phyloP scores from a whole-genome alignment of 1,140 invertebrate species.

The Saxidomus purpurata region DNA sequence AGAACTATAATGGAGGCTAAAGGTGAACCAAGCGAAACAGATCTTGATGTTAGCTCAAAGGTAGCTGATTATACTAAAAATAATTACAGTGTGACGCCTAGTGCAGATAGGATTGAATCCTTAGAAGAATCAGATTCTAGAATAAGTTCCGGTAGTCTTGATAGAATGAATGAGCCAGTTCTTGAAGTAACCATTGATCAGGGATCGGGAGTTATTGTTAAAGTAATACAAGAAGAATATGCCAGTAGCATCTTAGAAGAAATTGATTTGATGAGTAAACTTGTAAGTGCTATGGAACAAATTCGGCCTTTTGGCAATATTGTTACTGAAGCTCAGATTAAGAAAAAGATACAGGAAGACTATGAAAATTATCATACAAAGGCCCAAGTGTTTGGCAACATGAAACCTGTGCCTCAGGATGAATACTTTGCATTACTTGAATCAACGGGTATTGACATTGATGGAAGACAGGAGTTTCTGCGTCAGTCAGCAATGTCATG shows the following conservation, averaged over 20 bases:
- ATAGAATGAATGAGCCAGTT: background rate
- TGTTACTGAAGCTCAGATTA: constrained; percentile 57
- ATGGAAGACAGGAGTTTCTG: constrained; percentile 62
- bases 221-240: constrained; percentile 30
- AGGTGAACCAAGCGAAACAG: constrained; percentile 11
- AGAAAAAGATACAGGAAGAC: constrained; percentile 46
- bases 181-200: constrained; percentile 45
- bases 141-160: background rate
- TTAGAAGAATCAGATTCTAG: background rate
- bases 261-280: constrained; percentile 34
- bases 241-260: constrained; percentile 1
- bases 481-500: constrained; percentile 62
- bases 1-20: constrained; percentile 65
- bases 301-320: constrained; percentile 60
- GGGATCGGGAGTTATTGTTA: constrained; percentile 20
- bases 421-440: constrained; percentile 61
- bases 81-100: background rate
- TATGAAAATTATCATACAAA: constrained; percentile 63
- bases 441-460: constrained; percentile 64
- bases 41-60: background rate
- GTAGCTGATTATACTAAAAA: background rate
- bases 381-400: constrained; percentile 61
- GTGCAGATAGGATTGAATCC: background rate
- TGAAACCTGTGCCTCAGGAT: constrained; percentile 61
- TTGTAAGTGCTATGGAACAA: constrained; percentile 51